These are phyloP conservation scores for Villa cingulata DNA, from an alignment of 2,888 invertebrate genomes.

Conservation along the genomic window DNA sequence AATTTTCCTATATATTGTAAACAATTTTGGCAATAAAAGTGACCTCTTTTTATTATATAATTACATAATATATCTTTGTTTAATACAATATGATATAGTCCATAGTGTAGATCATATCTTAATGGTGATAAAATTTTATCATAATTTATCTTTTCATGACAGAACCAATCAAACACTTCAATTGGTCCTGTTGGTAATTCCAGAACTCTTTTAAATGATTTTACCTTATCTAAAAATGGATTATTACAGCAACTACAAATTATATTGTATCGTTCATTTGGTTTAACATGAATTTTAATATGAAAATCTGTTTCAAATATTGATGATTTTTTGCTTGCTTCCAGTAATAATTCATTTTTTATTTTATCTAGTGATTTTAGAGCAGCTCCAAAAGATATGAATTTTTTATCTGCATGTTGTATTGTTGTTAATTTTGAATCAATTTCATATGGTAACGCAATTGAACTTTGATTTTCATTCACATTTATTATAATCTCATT, in stretches of 20 bases:
- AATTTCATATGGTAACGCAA: too few relatives aligned
- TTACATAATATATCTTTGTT: conserved; percentile 6
- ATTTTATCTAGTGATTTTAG: too few relatives aligned
- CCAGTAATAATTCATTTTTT: too few relatives aligned
- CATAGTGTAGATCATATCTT: conserved; percentile 13
- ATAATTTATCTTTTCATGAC: conserved; percentile 10
- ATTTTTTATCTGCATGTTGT: too few relatives aligned
- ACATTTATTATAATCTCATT: too few relatives aligned
- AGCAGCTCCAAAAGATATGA: too few relatives aligned
- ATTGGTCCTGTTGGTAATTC: conserved; percentile 15
- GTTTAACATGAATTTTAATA: not conserved
- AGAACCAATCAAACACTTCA: conserved; percentile 16
- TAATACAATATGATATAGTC: conserved; percentile 13
- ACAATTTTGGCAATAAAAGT: conserved; percentile 13
- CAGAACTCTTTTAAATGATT: conserved; percentile 11
- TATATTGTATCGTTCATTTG: conserved; percentile 4
- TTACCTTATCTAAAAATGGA: not conserved
- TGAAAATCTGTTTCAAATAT: too few relatives aligned
- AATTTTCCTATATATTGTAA: conserved; percentile 12
- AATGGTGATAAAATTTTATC: conserved; percentile 4
- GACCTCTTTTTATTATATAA: conserved; percentile 5
- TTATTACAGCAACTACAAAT: conserved; percentile 11
- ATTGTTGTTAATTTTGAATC: too few relatives aligned
- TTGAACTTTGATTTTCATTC: too few relatives aligned
- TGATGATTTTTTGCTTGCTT: too few relatives aligned